Conservation (phyloP, 2,888 invertebrate genomes). For the Meganola albula region DNA sequence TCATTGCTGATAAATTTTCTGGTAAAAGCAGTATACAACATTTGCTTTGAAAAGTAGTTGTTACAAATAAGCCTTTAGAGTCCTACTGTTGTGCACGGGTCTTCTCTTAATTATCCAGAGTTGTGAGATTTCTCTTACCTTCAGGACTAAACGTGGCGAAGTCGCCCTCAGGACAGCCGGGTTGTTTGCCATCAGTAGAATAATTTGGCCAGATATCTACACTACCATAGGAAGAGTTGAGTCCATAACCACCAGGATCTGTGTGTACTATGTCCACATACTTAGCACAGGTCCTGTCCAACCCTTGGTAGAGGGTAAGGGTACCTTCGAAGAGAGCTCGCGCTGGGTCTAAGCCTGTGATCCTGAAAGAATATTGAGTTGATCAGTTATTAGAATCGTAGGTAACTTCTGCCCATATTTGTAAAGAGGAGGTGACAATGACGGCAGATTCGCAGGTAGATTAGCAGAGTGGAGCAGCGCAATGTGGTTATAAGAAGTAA, state of each 20-base stretch:
- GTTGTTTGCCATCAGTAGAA: slow-evolving; percentile 57
- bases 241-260: slow-evolving; percentile 79
- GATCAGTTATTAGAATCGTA: too few species aligned
- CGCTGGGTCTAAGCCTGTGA: slow-evolving; percentile 78
- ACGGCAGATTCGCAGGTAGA: too few species aligned
- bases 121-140: too few species aligned
- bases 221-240: slow-evolving; percentile 64
- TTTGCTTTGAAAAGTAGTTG: too few species aligned
- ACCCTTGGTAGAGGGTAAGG: slow-evolving; percentile 37
- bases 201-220: slow-evolving; percentile 80
- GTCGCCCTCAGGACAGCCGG: slow-evolving; percentile 69
- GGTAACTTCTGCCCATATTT: background rate
- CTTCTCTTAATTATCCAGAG: too few species aligned
- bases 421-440: too few species aligned
- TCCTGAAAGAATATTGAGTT: slow-evolving; percentile 47
- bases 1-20: too few species aligned
- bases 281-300: slow-evolving; percentile 71
- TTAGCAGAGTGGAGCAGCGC: too few species aligned
- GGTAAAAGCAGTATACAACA: too few species aligned
- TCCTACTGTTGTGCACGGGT: too few species aligned
- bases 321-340: slow-evolving; percentile 76
- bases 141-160: slow-evolving; percentile 50
- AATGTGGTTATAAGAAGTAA: too few species aligned
- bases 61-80: too few species aligned
- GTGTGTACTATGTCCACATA: slow-evolving; percentile 83